Evolutionary conservation across 2,797 vertebrate species (phyloP).

Genomic region (Pangasius krempfi): DNA sequence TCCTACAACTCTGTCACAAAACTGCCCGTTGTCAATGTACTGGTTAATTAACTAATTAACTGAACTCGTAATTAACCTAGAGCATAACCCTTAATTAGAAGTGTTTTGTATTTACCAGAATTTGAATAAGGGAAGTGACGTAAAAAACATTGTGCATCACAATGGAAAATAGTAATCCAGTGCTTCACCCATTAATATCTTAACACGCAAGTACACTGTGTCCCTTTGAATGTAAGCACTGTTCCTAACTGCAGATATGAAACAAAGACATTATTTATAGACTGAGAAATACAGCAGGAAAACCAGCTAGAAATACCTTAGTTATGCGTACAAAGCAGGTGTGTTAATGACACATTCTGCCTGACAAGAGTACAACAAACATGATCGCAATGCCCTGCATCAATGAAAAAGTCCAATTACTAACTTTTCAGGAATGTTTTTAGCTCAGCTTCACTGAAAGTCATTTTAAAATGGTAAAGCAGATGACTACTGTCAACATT

Average conservation of each 20-base stretch:
- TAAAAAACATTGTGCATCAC: not conserved
- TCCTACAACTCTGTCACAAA: not conserved
- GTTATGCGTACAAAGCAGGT: not conserved
- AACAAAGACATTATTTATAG: not conserved
- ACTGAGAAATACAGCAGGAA: not conserved
- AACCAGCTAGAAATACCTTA: not conserved
- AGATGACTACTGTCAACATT: not conserved
- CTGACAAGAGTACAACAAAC: not conserved
- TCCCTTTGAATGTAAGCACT: not conserved
- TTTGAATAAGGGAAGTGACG: not conserved
- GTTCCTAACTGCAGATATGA: not conserved
- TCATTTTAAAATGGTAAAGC: not conserved
- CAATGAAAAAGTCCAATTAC: not conserved
- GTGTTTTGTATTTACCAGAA: not conserved
- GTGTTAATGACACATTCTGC: not conserved
- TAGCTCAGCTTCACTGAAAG: not conserved
- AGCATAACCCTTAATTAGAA: not conserved
- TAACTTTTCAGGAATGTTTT: not conserved
- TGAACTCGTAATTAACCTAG: not conserved
- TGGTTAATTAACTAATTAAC: not conserved
- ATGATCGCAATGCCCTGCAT: not conserved
- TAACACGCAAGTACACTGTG: not conserved
- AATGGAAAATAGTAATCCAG: not conserved
- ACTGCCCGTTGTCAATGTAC: not conserved
- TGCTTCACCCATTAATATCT: not conserved